A percentile compares a stretch with the other conserved stretches of the same genome.
phyloP scores from a whole-genome alignment of 2,797 vertebrate species.

The Sebastes vulpes region DNA sequence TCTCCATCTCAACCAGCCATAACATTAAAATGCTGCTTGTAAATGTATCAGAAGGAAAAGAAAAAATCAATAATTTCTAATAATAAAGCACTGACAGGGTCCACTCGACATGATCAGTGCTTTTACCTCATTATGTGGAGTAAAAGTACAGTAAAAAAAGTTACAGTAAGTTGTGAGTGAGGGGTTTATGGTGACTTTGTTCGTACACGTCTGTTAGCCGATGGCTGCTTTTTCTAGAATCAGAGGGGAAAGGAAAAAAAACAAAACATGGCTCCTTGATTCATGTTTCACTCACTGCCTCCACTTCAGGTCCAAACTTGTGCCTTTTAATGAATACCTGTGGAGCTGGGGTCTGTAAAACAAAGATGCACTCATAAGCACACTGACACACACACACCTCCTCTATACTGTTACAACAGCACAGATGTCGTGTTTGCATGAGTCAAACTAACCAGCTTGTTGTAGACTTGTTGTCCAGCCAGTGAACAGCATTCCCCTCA shows the following conservation, averaged over 20 bases:
- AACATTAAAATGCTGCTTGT: not conserved
- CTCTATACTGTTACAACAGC: slow-evolving; percentile 18
- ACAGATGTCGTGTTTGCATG: not conserved
- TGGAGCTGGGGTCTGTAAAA: slow-evolving; percentile 30
- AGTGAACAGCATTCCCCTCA: slow-evolving; percentile 42
- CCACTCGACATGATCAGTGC: no score
- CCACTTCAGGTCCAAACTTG: slow-evolving; percentile 77
- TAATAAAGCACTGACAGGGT: not conserved
- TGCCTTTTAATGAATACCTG: slow-evolving; percentile 73
- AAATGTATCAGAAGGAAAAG: no score
- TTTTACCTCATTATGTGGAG: no score
- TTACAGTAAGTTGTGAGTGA: slow-evolving; percentile 1
- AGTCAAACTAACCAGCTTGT: not conserved
- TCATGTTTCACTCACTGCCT: slow-evolving; percentile 71
- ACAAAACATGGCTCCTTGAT: slow-evolving; percentile 48
- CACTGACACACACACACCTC: not conserved
- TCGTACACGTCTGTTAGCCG: slow-evolving; percentile 67
- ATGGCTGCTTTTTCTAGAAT: slow-evolving; percentile 55
- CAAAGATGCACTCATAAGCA: slow-evolving; percentile 12
- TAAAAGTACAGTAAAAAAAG: not conserved
- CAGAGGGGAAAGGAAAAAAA: slow-evolving; percentile 33
- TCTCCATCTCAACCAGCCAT: no score
- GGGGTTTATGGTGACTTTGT: slow-evolving; percentile 56
- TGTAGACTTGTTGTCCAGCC: not conserved
- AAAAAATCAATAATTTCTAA: no score